These are phyloP conservation scores for Drosophila nikananu DNA, from an alignment of 1,140 invertebrate genomes.

Conservation along the genomic window DNA sequence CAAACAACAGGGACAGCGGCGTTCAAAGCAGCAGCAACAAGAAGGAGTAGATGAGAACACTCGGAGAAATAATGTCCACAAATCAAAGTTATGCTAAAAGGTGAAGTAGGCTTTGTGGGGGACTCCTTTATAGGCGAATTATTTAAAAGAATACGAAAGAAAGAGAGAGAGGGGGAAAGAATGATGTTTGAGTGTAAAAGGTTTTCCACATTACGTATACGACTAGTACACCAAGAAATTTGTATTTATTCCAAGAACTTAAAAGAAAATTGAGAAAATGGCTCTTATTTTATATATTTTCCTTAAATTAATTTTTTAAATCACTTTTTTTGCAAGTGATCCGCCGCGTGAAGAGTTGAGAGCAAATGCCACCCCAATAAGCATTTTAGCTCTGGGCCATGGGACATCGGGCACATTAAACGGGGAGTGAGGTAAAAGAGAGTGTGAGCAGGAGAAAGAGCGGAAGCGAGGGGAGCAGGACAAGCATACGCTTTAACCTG, in stretches of 20 bases:
- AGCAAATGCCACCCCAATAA: conserved; percentile 78
- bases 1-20: conserved; percentile 11
- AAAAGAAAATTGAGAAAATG: no score
- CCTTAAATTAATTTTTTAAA: background rate
- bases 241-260: background rate
- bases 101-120: background rate
- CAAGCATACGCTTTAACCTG: conserved; percentile 74
- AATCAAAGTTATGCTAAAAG: no score
- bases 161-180: background rate
- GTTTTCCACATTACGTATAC: conserved; percentile 5
- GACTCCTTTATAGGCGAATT: background rate
- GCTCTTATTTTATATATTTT: background rate
- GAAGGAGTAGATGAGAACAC: conserved; percentile 32
- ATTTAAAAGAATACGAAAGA: background rate
- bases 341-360: conserved; percentile 13
- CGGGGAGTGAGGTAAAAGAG: conserved; percentile 12
- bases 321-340: conserved; percentile 13
- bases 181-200: no score
- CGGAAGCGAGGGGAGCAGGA: conserved; percentile 40
- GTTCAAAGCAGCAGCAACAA: conserved; percentile 44
- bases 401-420: conserved; percentile 47
- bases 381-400: conserved; percentile 75
- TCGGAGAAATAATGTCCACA: background rate
- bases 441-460: conserved; percentile 18
- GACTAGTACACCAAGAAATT: background rate